Percentiles rank a stretch among this genome's conserved stretches.
These are phyloP conservation scores for Ceyx margarethae DNA, from an alignment of 2,113 vertebrate species.

Conservation along the genomic window DNA sequence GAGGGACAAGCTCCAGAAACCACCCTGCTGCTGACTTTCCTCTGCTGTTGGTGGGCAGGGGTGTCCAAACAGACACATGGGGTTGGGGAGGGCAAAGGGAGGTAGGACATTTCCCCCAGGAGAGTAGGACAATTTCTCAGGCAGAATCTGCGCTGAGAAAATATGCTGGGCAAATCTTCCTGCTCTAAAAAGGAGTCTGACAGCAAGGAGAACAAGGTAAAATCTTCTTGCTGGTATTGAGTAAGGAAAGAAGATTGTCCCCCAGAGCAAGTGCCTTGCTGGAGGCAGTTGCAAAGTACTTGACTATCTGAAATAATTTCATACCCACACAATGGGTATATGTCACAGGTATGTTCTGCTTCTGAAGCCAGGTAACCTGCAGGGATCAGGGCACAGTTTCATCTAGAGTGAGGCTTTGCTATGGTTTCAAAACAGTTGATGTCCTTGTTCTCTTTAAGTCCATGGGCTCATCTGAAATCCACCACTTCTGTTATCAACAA, in stretches of 20 bases:
- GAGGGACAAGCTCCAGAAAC: constrained; percentile 52
- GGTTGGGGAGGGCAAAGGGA: neutral
- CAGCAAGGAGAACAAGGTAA: neutral
- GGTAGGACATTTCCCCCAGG: neutral
- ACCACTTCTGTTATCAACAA: neutral
- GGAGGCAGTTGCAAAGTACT: neutral
- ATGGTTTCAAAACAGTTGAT: neutral
- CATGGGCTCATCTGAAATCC: neutral
- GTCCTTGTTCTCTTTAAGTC: neutral
- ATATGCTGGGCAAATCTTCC: neutral
- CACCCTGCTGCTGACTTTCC: neutral
- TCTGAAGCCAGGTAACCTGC: neutral
- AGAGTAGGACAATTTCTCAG: neutral
- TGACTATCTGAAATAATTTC: neutral
- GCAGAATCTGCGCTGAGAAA: neutral
- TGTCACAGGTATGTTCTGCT: neutral
- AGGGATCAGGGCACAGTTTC: neutral
- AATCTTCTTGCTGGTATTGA: neutral
- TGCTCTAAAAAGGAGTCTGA: neutral
- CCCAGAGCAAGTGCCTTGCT: neutral
- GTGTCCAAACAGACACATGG: neutral
- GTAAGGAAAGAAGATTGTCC: neutral
- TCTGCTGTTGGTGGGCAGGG: neutral
- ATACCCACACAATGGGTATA: rapidly evolving
- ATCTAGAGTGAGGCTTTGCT: neutral